These are phyloP conservation scores for Myripristis murdjan DNA, from an alignment of 2,797 vertebrate species.

Conservation along the genomic window DNA sequence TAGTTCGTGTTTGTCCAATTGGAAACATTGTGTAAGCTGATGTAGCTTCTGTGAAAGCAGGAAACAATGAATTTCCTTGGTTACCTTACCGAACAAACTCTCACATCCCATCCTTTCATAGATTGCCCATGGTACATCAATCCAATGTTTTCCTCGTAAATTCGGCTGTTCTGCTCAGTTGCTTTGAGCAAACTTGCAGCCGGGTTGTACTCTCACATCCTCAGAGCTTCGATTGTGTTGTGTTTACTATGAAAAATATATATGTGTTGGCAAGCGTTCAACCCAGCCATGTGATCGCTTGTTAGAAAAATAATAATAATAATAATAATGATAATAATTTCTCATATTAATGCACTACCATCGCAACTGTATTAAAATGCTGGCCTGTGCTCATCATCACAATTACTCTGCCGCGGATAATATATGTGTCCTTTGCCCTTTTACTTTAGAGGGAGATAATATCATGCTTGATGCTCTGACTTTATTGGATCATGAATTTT, in stretches of 20 bases:
- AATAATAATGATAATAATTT: too few species aligned
- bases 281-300: neutral
- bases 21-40: slow-evolving; percentile 47
- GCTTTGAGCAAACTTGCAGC: slow-evolving; percentile 11
- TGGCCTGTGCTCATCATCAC: slow-evolving; percentile 62
- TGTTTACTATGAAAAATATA: neutral
- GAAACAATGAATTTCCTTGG: slow-evolving; percentile 45
- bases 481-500: slow-evolving; percentile 83
- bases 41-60: slow-evolving; percentile 46
- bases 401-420: slow-evolving; percentile 74
- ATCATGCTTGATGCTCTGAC: slow-evolving; percentile 74
- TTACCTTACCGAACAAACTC: slow-evolving; percentile 34
- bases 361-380: slow-evolving; percentile 54
- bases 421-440: slow-evolving; percentile 83
- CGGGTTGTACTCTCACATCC: slow-evolving; percentile 19
- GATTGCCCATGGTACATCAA: slow-evolving; percentile 17
- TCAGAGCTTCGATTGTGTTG: slow-evolving; percentile 19
- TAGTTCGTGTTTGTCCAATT: slow-evolving; percentile 57
- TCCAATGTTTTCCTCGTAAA: slow-evolving; percentile 20
- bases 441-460: slow-evolving; percentile 73
- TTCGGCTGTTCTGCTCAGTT: slow-evolving; percentile 1
- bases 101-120: slow-evolving; percentile 10
- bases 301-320: slow-evolving; percentile 18
- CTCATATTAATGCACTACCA: slow-evolving; percentile 58
- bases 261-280: neutral